phyloP scores from a whole-genome alignment of 2,888 invertebrate species.

The Synanthedon andrenaeformis region DNA sequence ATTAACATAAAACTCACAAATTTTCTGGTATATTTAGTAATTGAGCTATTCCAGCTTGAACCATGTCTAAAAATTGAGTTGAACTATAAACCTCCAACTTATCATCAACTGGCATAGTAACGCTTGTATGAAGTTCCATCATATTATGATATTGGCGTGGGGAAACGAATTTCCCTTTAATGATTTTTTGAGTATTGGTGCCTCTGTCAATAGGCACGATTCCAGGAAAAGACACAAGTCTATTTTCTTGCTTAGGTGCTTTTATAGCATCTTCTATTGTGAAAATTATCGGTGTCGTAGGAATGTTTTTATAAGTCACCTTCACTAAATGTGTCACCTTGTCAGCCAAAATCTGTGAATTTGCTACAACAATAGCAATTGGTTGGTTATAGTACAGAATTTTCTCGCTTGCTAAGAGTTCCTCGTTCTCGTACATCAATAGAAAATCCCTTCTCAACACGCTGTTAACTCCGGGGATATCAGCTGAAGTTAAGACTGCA shows the following conservation, averaged over 20 bases:
- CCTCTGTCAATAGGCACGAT: constrained; percentile 20
- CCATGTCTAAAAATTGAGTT: constrained; percentile 66
- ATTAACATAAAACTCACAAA: constrained; percentile 50
- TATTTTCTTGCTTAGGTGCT: constrained; percentile 21
- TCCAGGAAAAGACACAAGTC: constrained; percentile 13
- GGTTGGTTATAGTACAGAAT: constrained; percentile 74
- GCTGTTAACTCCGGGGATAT: constrained; percentile 75
- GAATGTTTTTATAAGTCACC: constrained; percentile 40
- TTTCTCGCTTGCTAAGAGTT: constrained; percentile 57
- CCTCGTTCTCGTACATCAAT: constrained; percentile 22
- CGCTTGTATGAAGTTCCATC: constrained; percentile 74
- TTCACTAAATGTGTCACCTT: constrained; percentile 57
- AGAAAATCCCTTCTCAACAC: constrained; percentile 38
- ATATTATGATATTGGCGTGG: constrained; percentile 75
- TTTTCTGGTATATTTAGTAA: constrained; percentile 63
- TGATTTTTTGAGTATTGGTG: constrained; percentile 22
- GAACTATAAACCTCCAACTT: constrained; percentile 71
- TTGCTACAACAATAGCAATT: constrained; percentile 74
- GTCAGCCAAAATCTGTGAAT: constrained; percentile 57
- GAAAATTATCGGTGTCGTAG: constrained; percentile 7
- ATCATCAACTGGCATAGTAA: constrained; percentile 73
- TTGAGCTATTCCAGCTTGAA: constrained; percentile 58
- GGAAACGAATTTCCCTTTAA: constrained; percentile 24
- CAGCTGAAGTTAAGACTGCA: constrained; percentile 71
- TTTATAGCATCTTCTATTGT: constrained; percentile 3